phyloP scores from a whole-genome alignment of 1,140 invertebrate species.

The Drosophila suzukii region DNA sequence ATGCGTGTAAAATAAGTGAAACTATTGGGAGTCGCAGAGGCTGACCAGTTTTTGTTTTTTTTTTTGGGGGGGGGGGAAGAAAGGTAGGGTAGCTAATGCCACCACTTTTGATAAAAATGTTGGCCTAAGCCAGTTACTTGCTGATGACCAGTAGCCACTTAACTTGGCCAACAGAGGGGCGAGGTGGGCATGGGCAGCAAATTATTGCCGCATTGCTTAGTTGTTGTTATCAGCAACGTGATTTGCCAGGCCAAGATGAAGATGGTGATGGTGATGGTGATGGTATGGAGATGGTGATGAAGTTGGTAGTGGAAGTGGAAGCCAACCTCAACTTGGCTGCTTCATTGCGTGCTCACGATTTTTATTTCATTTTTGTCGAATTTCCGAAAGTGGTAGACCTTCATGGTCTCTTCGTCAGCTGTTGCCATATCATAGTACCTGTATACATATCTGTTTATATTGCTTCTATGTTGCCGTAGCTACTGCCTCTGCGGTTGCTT shows the following conservation, averaged over 20 bases:
- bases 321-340: slow-evolving; percentile 46
- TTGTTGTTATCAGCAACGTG: slow-evolving; percentile 79
- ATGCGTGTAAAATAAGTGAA: slow-evolving; percentile 82
- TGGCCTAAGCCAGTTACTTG: slow-evolving; percentile 74
- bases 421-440: slow-evolving; percentile 22
- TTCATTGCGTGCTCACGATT: slow-evolving; percentile 63
- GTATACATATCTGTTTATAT: neutral
- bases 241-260: slow-evolving; percentile 62
- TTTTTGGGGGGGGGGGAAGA: neutral
- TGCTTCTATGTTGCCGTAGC: slow-evolving; percentile 18
- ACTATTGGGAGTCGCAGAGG: slow-evolving; percentile 69
- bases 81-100: slow-evolving; percentile 60
- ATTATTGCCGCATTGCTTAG: slow-evolving; percentile 80
- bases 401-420: slow-evolving; percentile 60
- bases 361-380: slow-evolving; percentile 66
- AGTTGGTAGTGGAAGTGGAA: slow-evolving; percentile 15
- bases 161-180: slow-evolving; percentile 30
- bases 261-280: slow-evolving; percentile 33
- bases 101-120: slow-evolving; percentile 80
- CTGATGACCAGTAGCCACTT: slow-evolving; percentile 78
- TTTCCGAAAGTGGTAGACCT: slow-evolving; percentile 83
- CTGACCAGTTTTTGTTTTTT: slow-evolving; percentile 66
- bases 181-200: slow-evolving; percentile 46
- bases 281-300: slow-evolving; percentile 23
- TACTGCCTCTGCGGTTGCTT: slow-evolving; percentile 46